Evolutionary conservation across 2,113 vertebrate genomes (phyloP).

Genomic region (Scopus umbretta): DNA sequence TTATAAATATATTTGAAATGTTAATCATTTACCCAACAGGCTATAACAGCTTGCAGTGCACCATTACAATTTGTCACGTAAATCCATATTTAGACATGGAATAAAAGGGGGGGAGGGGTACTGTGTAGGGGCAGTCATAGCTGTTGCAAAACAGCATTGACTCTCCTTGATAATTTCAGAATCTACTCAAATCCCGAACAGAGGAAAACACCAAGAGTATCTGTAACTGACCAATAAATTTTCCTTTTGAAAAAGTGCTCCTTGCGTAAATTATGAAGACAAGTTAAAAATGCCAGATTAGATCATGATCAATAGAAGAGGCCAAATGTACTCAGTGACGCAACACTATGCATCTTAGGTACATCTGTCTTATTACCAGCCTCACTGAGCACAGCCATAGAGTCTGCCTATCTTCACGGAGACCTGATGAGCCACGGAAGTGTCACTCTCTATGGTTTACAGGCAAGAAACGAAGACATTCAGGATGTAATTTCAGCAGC

Average conservation of each 20-base stretch:
- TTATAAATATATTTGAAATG: constrained; percentile 62
- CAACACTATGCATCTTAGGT: not conserved
- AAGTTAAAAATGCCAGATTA: not conserved
- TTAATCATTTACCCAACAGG: constrained; percentile 55
- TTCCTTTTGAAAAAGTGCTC: not conserved
- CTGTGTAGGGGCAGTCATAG: not conserved
- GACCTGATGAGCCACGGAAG: not conserved
- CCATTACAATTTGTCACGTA: constrained; percentile 33
- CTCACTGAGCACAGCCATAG: not conserved
- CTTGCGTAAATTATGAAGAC: not conserved
- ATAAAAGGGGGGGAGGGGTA: not conserved
- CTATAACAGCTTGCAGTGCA: constrained; percentile 20
- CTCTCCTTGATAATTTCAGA: not conserved
- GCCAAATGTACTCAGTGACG: not conserved
- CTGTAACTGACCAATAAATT: not conserved
- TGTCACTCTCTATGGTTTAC: not conserved
- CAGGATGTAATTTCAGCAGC: not conserved
- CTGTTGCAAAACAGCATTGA: not conserved
- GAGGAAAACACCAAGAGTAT: not conserved
- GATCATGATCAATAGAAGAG: not conserved
- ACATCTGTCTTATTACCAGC: not conserved
- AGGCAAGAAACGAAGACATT: not conserved
- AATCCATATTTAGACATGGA: constrained; percentile 14
- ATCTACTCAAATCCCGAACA: not conserved
- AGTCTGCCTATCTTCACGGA: not conserved